These are phyloP conservation scores for Diplodus sargus DNA, from an alignment of 2,797 vertebrate genomes.

Conservation along the genomic window DNA sequence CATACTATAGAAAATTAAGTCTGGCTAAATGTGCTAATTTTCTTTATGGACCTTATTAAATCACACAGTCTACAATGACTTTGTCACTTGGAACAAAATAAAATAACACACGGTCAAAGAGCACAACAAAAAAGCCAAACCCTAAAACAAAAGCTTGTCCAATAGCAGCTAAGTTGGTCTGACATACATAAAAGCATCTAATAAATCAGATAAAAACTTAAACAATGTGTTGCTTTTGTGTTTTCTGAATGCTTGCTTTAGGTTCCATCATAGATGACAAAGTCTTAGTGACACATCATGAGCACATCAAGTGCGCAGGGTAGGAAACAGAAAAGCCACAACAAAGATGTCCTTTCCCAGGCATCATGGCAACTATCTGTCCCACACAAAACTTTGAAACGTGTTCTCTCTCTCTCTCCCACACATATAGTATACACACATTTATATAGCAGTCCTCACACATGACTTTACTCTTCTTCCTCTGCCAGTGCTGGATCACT, in stretches of 20 bases:
- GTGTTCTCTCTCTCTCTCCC: not conserved
- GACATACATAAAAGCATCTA: not conserved
- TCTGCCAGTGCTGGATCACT: constrained; percentile 9
- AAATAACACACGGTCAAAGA: not conserved
- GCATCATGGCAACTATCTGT: constrained; percentile 24
- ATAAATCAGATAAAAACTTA: not conserved
- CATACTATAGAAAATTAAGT: not conserved
- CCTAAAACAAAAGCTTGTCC: not conserved
- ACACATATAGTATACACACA: not conserved
- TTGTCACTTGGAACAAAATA: not conserved
- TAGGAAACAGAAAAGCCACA: constrained; percentile 7
- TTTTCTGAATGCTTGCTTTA: not conserved
- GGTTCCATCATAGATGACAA: not conserved
- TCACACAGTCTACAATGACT: not conserved
- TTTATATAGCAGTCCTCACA: constrained; percentile 17
- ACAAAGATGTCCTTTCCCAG: constrained; percentile 5
- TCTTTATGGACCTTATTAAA: no score
- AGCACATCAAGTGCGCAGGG: not conserved
- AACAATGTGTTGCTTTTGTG: not conserved
- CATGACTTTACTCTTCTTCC: constrained; percentile 36
- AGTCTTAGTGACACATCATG: not conserved
- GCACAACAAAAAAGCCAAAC: not conserved
- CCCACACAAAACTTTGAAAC: constrained; percentile 13
- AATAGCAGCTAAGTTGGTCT: not conserved
- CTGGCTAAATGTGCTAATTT: not conserved